A percentile compares a stretch with the other conserved stretches of the same genome.
phyloP scores from a whole-genome alignment of 2,888 invertebrate species.

The Lobophora halterata region DNA sequence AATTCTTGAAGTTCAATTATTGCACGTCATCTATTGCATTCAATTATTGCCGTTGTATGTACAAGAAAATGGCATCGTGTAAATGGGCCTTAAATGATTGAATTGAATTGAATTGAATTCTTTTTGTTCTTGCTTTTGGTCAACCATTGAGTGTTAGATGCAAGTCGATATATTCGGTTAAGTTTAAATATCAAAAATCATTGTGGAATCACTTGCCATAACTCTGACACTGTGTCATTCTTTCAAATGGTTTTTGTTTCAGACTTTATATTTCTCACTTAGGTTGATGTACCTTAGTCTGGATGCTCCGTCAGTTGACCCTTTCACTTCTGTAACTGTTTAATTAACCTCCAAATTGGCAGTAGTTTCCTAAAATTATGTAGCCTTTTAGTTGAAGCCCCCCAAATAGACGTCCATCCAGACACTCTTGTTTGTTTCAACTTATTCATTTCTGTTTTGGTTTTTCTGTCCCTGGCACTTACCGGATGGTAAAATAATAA shows the following conservation, averaged over 20 bases:
- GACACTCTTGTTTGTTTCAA: constrained; percentile 48
- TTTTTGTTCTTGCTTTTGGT: constrained; percentile 17
- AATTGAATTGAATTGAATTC: too few relatives aligned
- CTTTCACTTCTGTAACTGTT: not conserved
- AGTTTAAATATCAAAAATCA: constrained; percentile 15
- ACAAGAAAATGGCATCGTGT: too few relatives aligned
- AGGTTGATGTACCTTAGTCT: constrained; percentile 34
- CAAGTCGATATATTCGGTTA: constrained; percentile 26
- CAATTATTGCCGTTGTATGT: too few relatives aligned
- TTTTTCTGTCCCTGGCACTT: constrained; percentile 73
- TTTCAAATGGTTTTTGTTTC: constrained; percentile 25
- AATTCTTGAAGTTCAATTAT: too few relatives aligned
- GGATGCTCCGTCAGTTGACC: constrained; percentile 35
- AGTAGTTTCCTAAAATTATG: not conserved
- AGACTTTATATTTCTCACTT: constrained; percentile 32
- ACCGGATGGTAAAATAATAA: constrained; percentile 60
- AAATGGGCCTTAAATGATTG: too few relatives aligned
- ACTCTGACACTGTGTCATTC: constrained; percentile 22
- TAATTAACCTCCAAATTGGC: not conserved
- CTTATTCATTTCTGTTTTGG: constrained; percentile 66
- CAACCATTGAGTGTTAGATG: constrained; percentile 31
- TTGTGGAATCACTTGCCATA: constrained; percentile 16
- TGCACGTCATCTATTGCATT: too few relatives aligned
- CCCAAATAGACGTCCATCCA: constrained; percentile 20
- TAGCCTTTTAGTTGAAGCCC: not conserved